phyloP scores from a whole-genome alignment of 2,797 vertebrate genomes.

The Euthynnus affinis region DNA sequence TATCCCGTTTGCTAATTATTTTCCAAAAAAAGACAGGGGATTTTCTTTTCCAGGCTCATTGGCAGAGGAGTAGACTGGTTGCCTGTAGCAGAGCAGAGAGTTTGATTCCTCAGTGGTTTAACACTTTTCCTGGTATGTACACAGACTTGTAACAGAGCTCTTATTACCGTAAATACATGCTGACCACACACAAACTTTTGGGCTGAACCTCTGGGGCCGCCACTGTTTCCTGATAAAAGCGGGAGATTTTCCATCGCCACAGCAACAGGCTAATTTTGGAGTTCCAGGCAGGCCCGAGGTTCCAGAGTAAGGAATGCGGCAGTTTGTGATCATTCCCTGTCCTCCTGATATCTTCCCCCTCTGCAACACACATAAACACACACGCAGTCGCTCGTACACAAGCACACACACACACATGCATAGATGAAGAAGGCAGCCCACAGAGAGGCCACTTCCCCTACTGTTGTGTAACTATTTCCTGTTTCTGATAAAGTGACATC shows the following conservation, averaged over 20 bases:
- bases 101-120: slow-evolving; percentile 49
- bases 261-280: slow-evolving; percentile 83
- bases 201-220: slow-evolving; percentile 54
- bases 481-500: slow-evolving; percentile 80
- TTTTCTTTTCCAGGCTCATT: slow-evolving; percentile 36
- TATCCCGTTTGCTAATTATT: slow-evolving; percentile 35
- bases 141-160: slow-evolving; percentile 47
- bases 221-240: slow-evolving; percentile 78
- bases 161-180: slow-evolving; percentile 63
- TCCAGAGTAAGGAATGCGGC: slow-evolving; percentile 79
- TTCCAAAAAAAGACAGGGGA: slow-evolving; percentile 20
- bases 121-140: slow-evolving; percentile 65
- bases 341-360: slow-evolving; percentile 59
- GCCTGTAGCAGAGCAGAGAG: slow-evolving; percentile 16
- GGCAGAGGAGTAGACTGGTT: slow-evolving; percentile 13
- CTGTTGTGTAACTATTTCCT: slow-evolving; percentile 83
- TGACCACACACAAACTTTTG: slow-evolving; percentile 58
- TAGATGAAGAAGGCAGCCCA: slow-evolving; percentile 49
- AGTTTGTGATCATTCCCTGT: slow-evolving; percentile 79
- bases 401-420: slow-evolving; percentile 36
- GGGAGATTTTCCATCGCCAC: slow-evolving; percentile 78
- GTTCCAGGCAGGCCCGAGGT: slow-evolving; percentile 66
- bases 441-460: slow-evolving; percentile 67
- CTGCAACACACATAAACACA: slow-evolving; percentile 38
- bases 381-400: slow-evolving; percentile 17